These are phyloP conservation scores for Drosophila baimaii DNA, from an alignment of 1,140 invertebrate genomes.

Conservation along the genomic window DNA sequence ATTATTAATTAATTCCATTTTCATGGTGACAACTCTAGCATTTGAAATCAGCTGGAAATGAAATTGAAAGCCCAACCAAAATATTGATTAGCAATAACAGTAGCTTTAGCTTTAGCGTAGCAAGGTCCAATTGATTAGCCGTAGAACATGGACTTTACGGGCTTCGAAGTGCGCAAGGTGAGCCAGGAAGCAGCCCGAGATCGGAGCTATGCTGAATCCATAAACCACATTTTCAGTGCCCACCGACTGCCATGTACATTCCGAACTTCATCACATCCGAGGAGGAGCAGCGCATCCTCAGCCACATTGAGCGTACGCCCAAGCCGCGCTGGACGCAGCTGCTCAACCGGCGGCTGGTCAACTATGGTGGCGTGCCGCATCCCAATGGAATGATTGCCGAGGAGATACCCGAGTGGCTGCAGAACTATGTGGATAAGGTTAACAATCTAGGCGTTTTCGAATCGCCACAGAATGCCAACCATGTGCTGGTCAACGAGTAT, in stretches of 20 bases:
- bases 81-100: conserved; percentile 71
- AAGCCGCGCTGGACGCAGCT: conserved; percentile 98
- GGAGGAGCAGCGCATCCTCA: conserved; percentile 91
- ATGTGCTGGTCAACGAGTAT: conserved; percentile 99
- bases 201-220: no score
- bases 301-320: conserved; percentile 91
- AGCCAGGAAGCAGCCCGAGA: background rate
- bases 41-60: conserved; percentile 34
- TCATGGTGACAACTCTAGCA: background rate
- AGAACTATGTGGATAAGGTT: conserved; percentile 90
- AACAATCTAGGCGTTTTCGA: conserved; percentile 90
- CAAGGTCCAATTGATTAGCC: conserved; percentile 29
- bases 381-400: conserved; percentile 97
- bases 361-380: conserved; percentile 98
- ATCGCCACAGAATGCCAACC: conserved; percentile 92
- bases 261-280: conserved; percentile 94
- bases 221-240: conserved; percentile 86
- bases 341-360: conserved; percentile 95
- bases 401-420: conserved; percentile 93
- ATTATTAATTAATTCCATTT: no score
- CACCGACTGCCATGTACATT: conserved; percentile 92
- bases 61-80: conserved; percentile 55
- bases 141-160: conserved; percentile 75
- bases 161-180: conserved; percentile 80
- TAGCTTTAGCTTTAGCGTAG: conserved; percentile 49